Percentiles rank a stretch among this genome's conserved stretches.
phyloP scores from a whole-genome alignment of 2,888 invertebrate species.

The Galeopsomyia nigrocyanea region DNA sequence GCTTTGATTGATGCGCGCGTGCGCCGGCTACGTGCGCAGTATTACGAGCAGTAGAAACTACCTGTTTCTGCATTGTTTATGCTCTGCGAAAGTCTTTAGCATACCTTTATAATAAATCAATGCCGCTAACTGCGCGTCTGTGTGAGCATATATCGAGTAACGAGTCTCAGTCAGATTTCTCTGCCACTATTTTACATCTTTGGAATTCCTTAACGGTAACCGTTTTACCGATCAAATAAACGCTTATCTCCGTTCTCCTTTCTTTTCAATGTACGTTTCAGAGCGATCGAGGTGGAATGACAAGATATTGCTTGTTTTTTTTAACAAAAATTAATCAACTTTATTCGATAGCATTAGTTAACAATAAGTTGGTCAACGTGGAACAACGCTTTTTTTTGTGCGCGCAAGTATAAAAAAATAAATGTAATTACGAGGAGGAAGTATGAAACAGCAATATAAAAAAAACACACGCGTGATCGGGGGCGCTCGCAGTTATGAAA shows the following conservation, averaged over 20 bases:
- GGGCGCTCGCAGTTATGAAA: constrained; percentile 30
- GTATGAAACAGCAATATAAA: constrained; percentile 27
- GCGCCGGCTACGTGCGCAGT: too few relatives aligned
- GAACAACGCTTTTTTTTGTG: constrained; percentile 54
- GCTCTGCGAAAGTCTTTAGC: too few relatives aligned
- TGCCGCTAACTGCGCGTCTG: too few relatives aligned
- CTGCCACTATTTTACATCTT: too few relatives aligned
- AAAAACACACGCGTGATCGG: constrained; percentile 10
- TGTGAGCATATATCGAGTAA: too few relatives aligned
- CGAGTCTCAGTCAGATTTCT: too few relatives aligned
- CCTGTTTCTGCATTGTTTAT: too few relatives aligned
- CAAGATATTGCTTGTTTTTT: background rate
- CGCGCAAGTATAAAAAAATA: constrained; percentile 54
- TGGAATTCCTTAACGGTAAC: too few relatives aligned
- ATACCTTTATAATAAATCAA: too few relatives aligned
- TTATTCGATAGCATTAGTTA: constrained; percentile 66
- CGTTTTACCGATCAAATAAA: background rate
- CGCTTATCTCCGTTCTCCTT: constrained; percentile 7
- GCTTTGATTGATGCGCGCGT: too few relatives aligned
- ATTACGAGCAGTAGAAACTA: too few relatives aligned
- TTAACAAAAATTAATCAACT: constrained; percentile 64
- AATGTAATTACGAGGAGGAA: constrained; percentile 6
- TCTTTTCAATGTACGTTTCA: background rate
- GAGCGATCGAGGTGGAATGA: constrained; percentile 12
- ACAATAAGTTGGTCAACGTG: constrained; percentile 61